Evolutionary conservation across 2,797 vertebrate species (phyloP).

Genomic region (Sebastes cheni): DNA sequence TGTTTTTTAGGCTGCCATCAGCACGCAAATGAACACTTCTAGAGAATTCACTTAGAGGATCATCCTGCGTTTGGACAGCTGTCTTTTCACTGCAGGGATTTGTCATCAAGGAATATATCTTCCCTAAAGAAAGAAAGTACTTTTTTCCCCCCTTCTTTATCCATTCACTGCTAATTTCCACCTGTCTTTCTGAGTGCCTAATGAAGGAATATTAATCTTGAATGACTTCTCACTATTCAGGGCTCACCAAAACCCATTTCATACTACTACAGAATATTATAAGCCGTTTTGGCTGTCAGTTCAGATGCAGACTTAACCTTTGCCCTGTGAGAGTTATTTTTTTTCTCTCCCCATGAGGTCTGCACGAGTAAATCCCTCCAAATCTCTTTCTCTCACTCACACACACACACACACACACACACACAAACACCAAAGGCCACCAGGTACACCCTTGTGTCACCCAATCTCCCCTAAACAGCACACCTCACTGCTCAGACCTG

Average conservation of each 20-base stretch:
- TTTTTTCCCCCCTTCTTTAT: constrained; percentile 33
- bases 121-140: constrained; percentile 27
- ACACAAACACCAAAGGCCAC: constrained; percentile 65
- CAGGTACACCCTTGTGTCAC: constrained; percentile 81
- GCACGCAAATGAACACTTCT: constrained; percentile 52
- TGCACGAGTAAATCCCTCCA: constrained; percentile 76
- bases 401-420: constrained; percentile 12
- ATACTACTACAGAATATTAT: constrained; percentile 47
- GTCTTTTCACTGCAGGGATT: constrained; percentile 73
- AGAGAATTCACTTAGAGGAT: constrained; percentile 63
- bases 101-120: constrained; percentile 64
- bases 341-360: constrained; percentile 72
- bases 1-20: constrained; percentile 53
- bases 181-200: constrained; percentile 56
- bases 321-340: constrained; percentile 70
- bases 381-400: constrained; percentile 55
- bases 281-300: constrained; percentile 63
- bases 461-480: constrained; percentile 83
- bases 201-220: constrained; percentile 69
- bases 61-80: constrained; percentile 69
- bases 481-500: constrained; percentile 86
- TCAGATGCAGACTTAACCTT: constrained; percentile 76
- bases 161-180: constrained; percentile 66
- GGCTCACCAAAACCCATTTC: constrained; percentile 18
- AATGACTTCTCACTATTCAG: constrained; percentile 44